Percentiles rank a stretch among this genome's conserved stretches.
These are phyloP conservation scores for Catonia carolina DNA, from an alignment of 2,888 invertebrate genomes.

Conservation along the genomic window DNA sequence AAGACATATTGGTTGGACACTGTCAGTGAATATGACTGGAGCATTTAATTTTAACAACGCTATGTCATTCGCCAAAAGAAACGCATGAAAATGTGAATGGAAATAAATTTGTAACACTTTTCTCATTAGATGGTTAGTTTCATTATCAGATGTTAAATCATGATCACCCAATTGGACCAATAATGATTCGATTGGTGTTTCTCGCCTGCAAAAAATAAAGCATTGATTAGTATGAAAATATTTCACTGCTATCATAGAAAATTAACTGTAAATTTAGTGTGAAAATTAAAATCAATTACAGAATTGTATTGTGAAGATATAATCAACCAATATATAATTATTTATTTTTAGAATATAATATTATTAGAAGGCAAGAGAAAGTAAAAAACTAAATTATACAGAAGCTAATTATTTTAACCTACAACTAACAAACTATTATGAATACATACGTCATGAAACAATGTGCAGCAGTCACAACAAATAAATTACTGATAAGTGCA, in stretches of 20 bases:
- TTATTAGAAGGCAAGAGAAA: too few relatives aligned
- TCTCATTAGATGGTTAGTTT: constrained; percentile 37
- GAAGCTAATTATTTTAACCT: too few relatives aligned
- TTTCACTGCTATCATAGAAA: too few relatives aligned
- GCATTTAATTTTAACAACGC: constrained; percentile 40
- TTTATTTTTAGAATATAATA: too few relatives aligned
- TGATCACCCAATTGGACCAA: constrained; percentile 39
- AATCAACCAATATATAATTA: too few relatives aligned
- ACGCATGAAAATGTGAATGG: constrained; percentile 42
- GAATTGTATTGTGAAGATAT: too few relatives aligned
- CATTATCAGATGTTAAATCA: constrained; percentile 38
- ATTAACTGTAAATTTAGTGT: too few relatives aligned
- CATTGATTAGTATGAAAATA: too few relatives aligned
- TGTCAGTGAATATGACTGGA: constrained; percentile 38
- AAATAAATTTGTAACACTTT: constrained; percentile 38
- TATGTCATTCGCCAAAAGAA: constrained; percentile 42
- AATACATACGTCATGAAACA: constrained; percentile 40
- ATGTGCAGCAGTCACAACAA: constrained; percentile 42
- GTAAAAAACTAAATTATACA: too few relatives aligned
- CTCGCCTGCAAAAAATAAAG: constrained; percentile 32
- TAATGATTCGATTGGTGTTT: constrained; percentile 37
- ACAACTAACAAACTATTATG: too few relatives aligned
- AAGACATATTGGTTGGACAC: constrained; percentile 41
- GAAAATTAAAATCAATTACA: too few relatives aligned
- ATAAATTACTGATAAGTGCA: constrained; percentile 39